Percentiles rank a stretch among this genome's conserved stretches.
phyloP scores from a whole-genome alignment of 2,113 vertebrate species.

The Capreolus pygargus region DNA sequence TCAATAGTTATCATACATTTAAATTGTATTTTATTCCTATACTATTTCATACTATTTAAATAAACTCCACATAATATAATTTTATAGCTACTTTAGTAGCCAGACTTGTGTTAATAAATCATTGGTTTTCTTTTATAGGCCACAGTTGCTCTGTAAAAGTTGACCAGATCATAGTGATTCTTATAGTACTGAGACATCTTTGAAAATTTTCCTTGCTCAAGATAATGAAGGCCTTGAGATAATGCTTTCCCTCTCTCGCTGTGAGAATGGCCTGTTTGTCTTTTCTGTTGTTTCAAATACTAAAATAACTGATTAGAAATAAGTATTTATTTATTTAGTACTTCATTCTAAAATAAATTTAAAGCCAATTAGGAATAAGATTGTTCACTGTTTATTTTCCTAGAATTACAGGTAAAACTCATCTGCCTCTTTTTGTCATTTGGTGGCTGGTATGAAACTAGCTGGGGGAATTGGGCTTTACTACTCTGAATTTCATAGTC shows the following conservation, averaged over 20 bases:
- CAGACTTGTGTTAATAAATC: neutral
- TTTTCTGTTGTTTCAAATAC: neutral
- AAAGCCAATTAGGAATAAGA: slow-evolving; percentile 15
- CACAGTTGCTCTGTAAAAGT: neutral
- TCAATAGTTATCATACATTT: neutral
- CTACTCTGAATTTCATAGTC: slow-evolving; percentile 2
- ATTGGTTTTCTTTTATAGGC: neutral
- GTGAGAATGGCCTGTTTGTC: neutral
- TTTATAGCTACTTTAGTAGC: neutral
- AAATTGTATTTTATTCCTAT: neutral
- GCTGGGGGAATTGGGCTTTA: neutral
- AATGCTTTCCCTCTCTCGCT: neutral
- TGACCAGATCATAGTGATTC: slow-evolving; percentile 2
- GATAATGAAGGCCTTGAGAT: neutral
- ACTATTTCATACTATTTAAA: neutral
- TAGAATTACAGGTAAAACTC: neutral
- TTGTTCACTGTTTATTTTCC: neutral
- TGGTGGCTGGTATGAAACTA: neutral
- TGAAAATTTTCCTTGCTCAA: neutral
- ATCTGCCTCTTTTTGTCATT: neutral
- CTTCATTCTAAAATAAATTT: slow-evolving; percentile 21
- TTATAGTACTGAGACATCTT: neutral
- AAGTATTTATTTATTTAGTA: neutral
- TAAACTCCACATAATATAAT: neutral
- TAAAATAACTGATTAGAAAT: neutral